Evolutionary conservation across 2,888 invertebrate genomes (phyloP).

Genomic region (Myopa testacea): DNA sequence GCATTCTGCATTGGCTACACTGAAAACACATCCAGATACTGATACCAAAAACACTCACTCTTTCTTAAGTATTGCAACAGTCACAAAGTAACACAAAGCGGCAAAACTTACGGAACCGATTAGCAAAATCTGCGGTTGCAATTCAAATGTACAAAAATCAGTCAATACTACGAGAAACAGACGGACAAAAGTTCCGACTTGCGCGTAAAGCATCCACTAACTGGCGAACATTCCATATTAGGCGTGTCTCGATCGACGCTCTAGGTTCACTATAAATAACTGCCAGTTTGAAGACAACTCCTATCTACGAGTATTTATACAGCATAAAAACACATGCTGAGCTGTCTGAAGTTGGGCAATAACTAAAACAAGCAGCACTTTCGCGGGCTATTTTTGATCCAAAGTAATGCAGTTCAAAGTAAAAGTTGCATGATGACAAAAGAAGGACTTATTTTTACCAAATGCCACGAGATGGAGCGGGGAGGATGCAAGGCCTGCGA

Average conservation of each 20-base stretch:
- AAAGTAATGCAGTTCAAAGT: neutral
- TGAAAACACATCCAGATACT: no score
- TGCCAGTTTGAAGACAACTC: neutral
- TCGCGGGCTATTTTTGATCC: conserved; percentile 15
- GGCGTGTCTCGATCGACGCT: neutral
- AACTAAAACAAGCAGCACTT: conserved; percentile 3
- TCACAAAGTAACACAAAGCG: no score
- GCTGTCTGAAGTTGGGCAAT: conserved; percentile 15
- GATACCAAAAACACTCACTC: no score
- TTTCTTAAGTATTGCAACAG: no score
- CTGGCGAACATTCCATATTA: conserved; percentile 26
- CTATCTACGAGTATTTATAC: neutral
- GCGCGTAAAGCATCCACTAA: neutral
- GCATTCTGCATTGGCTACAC: no score
- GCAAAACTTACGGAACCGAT: no score
- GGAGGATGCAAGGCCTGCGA: neutral
- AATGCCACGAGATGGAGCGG: neutral
- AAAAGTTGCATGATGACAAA: neutral
- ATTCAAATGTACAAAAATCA: neutral
- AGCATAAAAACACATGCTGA: conserved; percentile 5
- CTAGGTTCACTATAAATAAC: neutral
- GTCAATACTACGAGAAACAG: neutral
- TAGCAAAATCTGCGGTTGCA: no score
- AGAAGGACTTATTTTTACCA: conserved; percentile 4
- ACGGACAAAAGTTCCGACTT: neutral